Conservation (phyloP, 1,140 invertebrate genomes). For the Psix sp. region DNA sequence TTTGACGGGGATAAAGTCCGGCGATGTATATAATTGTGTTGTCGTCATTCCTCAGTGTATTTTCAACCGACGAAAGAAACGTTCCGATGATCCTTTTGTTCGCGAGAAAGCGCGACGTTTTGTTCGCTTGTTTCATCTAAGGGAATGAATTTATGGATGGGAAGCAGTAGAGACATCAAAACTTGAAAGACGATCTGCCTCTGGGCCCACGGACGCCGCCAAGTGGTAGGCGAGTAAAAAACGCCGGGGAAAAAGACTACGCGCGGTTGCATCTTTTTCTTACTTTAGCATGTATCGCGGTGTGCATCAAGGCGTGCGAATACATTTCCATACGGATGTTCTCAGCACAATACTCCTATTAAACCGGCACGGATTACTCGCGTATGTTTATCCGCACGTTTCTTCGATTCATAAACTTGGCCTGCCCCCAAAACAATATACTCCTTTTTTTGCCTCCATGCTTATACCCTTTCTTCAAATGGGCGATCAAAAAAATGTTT, state of each 20-base stretch:
- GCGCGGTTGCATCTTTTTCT: conserved; percentile 43
- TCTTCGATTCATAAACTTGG: conserved; percentile 13
- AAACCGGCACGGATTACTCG: conserved; percentile 25
- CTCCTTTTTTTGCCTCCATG: neutral
- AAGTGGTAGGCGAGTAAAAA: conserved; percentile 20
- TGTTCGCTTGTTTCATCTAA: conserved; percentile 36
- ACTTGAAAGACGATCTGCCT: conserved; percentile 59
- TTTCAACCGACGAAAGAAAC: conserved; percentile 31
- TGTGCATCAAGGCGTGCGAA: conserved; percentile 50
- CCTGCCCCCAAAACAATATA: neutral
- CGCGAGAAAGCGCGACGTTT: conserved; percentile 34
- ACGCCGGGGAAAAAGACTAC: conserved; percentile 16
- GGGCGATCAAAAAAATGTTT: neutral
- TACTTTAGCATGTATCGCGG: conserved; percentile 44
- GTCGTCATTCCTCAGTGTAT: conserved; percentile 39
- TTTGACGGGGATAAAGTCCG: conserved; percentile 35
- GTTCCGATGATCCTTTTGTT: conserved; percentile 52
- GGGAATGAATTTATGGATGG: conserved; percentile 59
- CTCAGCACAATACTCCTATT: conserved; percentile 54
- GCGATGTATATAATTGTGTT: conserved; percentile 39
- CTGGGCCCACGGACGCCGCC: conserved; percentile 34
- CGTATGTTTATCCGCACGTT: conserved; percentile 10
- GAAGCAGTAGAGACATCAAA: conserved; percentile 58
- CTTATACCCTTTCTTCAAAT: neutral
- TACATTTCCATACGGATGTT: conserved; percentile 55